phyloP scores from a whole-genome alignment of 1,140 invertebrate species.

The Drosophila cardini region DNA sequence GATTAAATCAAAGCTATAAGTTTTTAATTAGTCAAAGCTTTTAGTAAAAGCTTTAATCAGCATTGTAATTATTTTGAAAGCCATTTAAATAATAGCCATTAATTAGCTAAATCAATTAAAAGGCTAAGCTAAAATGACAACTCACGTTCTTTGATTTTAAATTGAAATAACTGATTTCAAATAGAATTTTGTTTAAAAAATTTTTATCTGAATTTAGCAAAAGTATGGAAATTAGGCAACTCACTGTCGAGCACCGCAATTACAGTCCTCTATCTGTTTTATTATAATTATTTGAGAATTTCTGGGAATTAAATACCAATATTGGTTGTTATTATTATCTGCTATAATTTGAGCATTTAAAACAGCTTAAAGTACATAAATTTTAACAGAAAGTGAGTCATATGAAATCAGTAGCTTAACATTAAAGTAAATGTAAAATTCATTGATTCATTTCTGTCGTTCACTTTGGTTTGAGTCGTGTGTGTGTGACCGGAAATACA shows the following conservation, averaged over 20 bases:
- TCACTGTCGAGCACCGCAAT: no score
- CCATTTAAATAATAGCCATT: neutral
- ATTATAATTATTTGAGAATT: no score
- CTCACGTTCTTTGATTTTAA: no score
- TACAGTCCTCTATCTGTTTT: no score
- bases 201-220: no score
- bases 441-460: slow-evolving; percentile 16
- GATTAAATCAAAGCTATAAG: slow-evolving; percentile 5
- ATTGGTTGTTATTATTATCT: neutral
- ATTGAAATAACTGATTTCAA: no score
- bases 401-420: slow-evolving; percentile 25
- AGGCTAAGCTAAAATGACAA: no score
- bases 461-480: slow-evolving; percentile 1
- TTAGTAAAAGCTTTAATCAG: neutral
- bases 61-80: neutral
- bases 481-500: slow-evolving; percentile 20
- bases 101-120: no score
- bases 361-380: slow-evolving; percentile 28
- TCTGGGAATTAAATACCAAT: no score
- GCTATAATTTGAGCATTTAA: slow-evolving; percentile 26
- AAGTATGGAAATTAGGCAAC: no score
- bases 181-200: no score
- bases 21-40: slow-evolving; percentile 1
- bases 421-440: slow-evolving; percentile 27
- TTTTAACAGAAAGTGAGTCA: neutral